Evolutionary conservation across 2,113 vertebrate species (phyloP).

Genomic region (Bettongia penicillata): DNA sequence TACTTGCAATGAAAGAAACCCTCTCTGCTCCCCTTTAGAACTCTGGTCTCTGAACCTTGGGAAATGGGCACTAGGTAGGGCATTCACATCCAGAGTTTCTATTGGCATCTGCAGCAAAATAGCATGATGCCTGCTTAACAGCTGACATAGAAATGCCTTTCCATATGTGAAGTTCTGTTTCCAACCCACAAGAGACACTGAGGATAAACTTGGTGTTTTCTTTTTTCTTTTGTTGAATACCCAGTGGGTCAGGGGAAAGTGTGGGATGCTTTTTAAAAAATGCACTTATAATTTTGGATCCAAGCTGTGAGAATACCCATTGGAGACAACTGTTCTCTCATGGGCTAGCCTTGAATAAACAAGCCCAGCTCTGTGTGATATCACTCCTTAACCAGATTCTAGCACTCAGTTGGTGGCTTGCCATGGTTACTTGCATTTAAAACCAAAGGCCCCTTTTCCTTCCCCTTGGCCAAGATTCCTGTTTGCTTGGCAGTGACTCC

Average conservation of each 20-base stretch:
- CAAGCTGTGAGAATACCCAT: conserved; percentile 90
- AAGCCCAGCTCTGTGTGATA: conserved; percentile 91
- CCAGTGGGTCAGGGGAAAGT: conserved; percentile 89
- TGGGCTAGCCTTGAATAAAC: conserved; percentile 91
- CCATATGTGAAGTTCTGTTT: conserved; percentile 91
- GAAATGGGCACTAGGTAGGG: conserved; percentile 63
- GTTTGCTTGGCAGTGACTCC: conserved; percentile 81
- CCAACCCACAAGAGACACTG: conserved; percentile 90
- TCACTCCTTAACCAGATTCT: conserved; percentile 91
- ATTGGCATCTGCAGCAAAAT: conserved; percentile 80
- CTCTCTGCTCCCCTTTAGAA: conserved; percentile 41
- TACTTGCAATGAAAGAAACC: conserved; percentile 60
- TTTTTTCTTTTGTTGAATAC: conserved; percentile 87
- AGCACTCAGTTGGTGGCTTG: conserved; percentile 85
- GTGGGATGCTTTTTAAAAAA: conserved; percentile 85
- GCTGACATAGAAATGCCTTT: conserved; percentile 89
- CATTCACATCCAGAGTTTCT: conserved; percentile 78
- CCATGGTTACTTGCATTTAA: conserved; percentile 93
- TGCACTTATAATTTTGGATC: conserved; percentile 87
- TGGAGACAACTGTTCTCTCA: conserved; percentile 89
- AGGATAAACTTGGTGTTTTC: conserved; percentile 85
- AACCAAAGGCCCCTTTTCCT: conserved; percentile 83
- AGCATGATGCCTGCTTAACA: conserved; percentile 84
- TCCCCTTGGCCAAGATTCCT: conserved; percentile 83
- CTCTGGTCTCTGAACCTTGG: conserved; percentile 74